Conservation (phyloP, 2,888 invertebrate genomes). For the Eretmocerus hayati region DNA sequence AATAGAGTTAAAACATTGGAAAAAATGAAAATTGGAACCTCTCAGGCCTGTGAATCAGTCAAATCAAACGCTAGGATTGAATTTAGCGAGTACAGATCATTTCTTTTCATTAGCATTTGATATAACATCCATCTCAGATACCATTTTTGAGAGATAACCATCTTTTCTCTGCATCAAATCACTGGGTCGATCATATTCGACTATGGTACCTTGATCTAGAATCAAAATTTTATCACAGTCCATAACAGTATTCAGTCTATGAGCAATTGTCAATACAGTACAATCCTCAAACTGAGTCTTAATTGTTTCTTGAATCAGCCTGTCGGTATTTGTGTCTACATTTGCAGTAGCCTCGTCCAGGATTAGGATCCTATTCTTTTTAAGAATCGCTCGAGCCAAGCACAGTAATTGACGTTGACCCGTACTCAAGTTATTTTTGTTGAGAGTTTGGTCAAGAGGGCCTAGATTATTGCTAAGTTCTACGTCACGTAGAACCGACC, state of each 20-base stretch:
- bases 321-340: constrained; percentile 72
- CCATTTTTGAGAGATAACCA: not conserved
- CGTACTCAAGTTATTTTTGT: constrained; percentile 70
- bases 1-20: no score
- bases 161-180: constrained; percentile 49
- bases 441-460: constrained; percentile 50
- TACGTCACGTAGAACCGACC: constrained; percentile 56
- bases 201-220: constrained; percentile 50
- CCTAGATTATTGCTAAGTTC: constrained; percentile 63
- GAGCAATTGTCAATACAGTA: constrained; percentile 56
- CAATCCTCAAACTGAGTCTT: constrained; percentile 50
- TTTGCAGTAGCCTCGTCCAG: constrained; percentile 91
- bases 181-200: constrained; percentile 63
- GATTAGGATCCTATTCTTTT: constrained; percentile 76
- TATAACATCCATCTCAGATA: no score
- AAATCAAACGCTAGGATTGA: no score
- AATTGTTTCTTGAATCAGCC: constrained; percentile 52
- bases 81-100: no score
- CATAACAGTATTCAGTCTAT: constrained; percentile 57
- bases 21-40: no score
- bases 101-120: no score
- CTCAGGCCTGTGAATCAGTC: no score
- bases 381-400: constrained; percentile 77
- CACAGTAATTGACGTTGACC: constrained; percentile 88
- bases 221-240: constrained; percentile 55